A percentile compares a stretch with the other conserved stretches of the same genome.
Evolutionary conservation across 2,113 vertebrate genomes (phyloP).

Genomic region (Misgurnus mizolepis): DNA sequence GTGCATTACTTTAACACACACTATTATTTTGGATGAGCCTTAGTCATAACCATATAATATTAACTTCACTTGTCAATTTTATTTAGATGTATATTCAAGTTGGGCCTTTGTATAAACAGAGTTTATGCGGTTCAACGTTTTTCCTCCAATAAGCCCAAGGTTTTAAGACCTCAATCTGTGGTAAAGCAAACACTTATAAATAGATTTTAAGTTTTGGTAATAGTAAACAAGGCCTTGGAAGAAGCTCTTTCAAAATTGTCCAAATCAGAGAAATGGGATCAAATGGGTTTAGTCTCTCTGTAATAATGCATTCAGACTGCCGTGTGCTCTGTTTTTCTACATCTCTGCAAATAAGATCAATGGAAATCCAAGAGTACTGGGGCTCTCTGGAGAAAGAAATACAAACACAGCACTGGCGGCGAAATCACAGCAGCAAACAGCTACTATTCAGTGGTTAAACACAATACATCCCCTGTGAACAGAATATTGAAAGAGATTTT

Average conservation of each 20-base stretch:
- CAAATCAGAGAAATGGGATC: constrained; percentile 48
- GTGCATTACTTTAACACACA: no score
- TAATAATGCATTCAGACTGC: constrained; percentile 20
- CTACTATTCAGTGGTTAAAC: constrained; percentile 20
- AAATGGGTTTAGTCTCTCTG: constrained; percentile 33
- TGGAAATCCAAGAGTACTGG: constrained; percentile 10
- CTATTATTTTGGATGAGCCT: no score
- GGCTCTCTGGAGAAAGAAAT: constrained; percentile 23
- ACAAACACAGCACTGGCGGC: constrained; percentile 31
- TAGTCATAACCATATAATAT: no score
- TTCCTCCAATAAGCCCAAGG: background rate
- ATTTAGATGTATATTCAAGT: background rate
- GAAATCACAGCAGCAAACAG: constrained; percentile 13
- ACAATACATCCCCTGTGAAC: constrained; percentile 9
- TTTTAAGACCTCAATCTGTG: constrained; percentile 50
- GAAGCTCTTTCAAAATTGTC: constrained; percentile 61
- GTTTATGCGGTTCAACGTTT: background rate
- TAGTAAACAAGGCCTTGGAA: constrained; percentile 42
- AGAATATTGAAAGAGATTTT: background rate
- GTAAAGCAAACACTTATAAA: constrained; percentile 60
- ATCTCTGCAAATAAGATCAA: constrained; percentile 32
- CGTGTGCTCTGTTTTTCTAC: background rate
- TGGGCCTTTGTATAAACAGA: background rate
- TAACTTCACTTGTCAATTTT: no score
- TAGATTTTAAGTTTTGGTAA: constrained; percentile 49